Evolutionary conservation across 2,113 vertebrate genomes (phyloP).

Genomic region (Sterrhoptilus dennistouni): DNA sequence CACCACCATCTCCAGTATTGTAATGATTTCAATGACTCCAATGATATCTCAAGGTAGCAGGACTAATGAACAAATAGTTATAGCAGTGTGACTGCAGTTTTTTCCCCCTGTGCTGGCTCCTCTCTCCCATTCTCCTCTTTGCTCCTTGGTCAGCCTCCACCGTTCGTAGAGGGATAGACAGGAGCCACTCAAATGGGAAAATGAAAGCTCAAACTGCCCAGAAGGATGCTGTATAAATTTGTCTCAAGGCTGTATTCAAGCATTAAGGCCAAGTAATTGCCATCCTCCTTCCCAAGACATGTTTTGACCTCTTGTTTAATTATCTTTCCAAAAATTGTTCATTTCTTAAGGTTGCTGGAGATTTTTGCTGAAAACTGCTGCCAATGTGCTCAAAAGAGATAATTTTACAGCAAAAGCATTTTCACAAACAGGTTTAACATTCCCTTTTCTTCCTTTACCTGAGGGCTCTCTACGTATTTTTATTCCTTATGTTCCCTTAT

Average conservation of each 20-base stretch:
- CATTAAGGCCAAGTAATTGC: neutral
- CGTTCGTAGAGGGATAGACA: rapidly evolving
- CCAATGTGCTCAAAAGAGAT: neutral
- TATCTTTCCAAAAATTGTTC: neutral
- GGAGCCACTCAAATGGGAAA: neutral
- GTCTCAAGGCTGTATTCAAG: neutral
- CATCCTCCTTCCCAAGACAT: neutral
- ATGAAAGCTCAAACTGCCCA: neutral
- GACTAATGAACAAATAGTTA: rapidly evolving
- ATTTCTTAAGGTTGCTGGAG: neutral
- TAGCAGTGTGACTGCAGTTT: neutral
- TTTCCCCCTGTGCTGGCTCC: neutral
- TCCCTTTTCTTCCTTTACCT: neutral
- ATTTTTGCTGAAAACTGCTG: neutral
- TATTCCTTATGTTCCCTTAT: neutral
- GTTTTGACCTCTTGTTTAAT: conserved; percentile 29
- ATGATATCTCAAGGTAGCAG: neutral
- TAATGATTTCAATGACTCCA: neutral
- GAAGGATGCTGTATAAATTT: neutral
- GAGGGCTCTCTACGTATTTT: neutral
- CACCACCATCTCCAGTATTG: neutral
- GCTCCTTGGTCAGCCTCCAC: neutral
- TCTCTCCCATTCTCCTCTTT: neutral
- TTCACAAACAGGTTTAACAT: conserved; percentile 2
- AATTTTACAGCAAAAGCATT: conserved; percentile 25